Conservation (phyloP, 2,113 vertebrate species). For the Stegastes partitus region DNA sequence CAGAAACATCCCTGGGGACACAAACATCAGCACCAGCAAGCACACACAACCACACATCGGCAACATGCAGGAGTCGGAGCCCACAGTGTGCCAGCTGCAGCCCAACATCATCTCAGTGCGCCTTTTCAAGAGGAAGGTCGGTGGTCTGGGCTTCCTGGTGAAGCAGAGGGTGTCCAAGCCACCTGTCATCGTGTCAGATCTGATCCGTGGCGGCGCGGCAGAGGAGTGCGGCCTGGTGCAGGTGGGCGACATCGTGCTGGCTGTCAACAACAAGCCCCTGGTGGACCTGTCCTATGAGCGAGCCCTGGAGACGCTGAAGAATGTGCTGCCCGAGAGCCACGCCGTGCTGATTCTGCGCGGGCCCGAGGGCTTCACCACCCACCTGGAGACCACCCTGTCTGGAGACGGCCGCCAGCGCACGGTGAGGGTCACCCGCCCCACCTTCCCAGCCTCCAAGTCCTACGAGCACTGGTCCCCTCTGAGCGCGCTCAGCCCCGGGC, state of each 20-base stretch:
- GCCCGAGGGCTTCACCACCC: slow-evolving; percentile 96
- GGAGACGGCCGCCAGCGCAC: slow-evolving; percentile 94
- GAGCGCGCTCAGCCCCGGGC: slow-evolving; percentile 60
- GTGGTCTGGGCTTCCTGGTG: slow-evolving; percentile 96
- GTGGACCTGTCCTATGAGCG: slow-evolving; percentile 94
- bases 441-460: slow-evolving; percentile 78
- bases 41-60: slow-evolving; percentile 29
- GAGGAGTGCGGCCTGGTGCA: slow-evolving; percentile 98
- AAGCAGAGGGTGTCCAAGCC: slow-evolving; percentile 96
- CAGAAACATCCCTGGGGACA: slow-evolving; percentile 73
- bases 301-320: slow-evolving; percentile 93
- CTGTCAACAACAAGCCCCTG: slow-evolving; percentile 94
- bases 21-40: slow-evolving; percentile 12
- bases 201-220: slow-evolving; percentile 94
- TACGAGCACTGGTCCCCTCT: slow-evolving; percentile 86
- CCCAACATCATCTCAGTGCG: slow-evolving; percentile 98
- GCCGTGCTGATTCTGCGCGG: slow-evolving; percentile 96
- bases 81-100: slow-evolving; percentile 95
- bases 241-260: slow-evolving; percentile 95
- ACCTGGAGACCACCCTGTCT: slow-evolving; percentile 94
- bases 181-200: slow-evolving; percentile 94
- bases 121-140: slow-evolving; percentile 95
- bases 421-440: slow-evolving; percentile 91
- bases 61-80: slow-evolving; percentile 92
- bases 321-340: slow-evolving; percentile 91